Evolutionary conservation across 2,113 vertebrate genomes (phyloP).

Genomic region (Chitala chitala): DNA sequence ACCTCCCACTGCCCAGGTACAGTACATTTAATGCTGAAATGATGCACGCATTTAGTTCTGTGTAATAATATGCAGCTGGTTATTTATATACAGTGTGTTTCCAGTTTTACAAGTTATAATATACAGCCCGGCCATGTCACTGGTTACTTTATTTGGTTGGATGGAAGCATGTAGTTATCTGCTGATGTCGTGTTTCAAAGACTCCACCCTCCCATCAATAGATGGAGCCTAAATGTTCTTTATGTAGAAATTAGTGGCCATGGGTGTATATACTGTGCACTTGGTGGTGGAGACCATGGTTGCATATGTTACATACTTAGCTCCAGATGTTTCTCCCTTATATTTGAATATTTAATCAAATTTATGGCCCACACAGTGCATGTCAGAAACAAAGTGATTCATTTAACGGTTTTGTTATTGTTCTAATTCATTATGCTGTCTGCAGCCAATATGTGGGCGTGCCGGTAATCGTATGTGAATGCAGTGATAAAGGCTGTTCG

Average conservation of each 20-base stretch:
- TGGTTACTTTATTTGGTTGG: conserved; percentile 1
- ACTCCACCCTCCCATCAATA: background rate
- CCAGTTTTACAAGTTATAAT: too few species aligned
- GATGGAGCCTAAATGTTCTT: background rate
- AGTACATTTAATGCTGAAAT: too few species aligned
- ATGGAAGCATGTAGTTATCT: too few species aligned
- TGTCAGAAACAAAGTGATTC: background rate
- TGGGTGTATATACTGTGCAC: background rate
- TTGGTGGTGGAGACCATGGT: background rate
- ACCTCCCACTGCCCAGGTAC: conserved; percentile 88
- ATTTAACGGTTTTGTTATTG: conserved; percentile 9
- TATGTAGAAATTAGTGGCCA: background rate
- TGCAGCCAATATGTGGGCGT: background rate
- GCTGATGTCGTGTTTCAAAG: too few species aligned
- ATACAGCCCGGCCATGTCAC: background rate
- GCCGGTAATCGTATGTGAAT: background rate
- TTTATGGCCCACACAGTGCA: background rate
- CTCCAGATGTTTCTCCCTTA: background rate
- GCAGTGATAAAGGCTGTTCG: background rate
- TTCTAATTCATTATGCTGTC: background rate
- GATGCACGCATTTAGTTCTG: too few species aligned
- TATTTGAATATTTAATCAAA: background rate
- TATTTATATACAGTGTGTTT: background rate
- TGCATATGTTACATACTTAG: background rate
- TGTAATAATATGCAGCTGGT: background rate